A percentile compares a stretch with the other conserved stretches of the same genome.
Evolutionary conservation across 2,888 invertebrate genomes (phyloP).

Genomic region (Cataglyphis albicans): DNA sequence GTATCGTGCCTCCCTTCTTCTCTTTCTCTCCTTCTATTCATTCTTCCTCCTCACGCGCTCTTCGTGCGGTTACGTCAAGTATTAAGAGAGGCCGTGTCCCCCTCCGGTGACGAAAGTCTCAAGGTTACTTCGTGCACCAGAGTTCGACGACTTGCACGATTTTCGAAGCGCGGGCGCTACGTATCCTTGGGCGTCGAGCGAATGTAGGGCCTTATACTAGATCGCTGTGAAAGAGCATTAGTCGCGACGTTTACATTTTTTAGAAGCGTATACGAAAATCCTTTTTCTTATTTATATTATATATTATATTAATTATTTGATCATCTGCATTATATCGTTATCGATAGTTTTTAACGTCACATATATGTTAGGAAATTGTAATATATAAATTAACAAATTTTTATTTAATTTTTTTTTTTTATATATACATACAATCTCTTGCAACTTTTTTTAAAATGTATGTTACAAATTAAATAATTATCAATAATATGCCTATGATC

Average conservation of each 20-base stretch:
- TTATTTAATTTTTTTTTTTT: not conserved
- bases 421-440: not conserved
- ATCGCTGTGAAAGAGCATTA: not conserved
- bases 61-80: slow-evolving; percentile 76
- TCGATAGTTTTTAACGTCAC: not conserved
- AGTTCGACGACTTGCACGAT: slow-evolving; percentile 74
- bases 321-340: not conserved
- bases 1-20: slow-evolving; percentile 27
- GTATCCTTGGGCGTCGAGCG: slow-evolving; percentile 7
- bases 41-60: slow-evolving; percentile 47
- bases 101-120: slow-evolving; percentile 75
- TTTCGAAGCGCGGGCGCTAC: slow-evolving; percentile 61
- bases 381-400: slow-evolving; percentile 1
- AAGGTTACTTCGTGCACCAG: slow-evolving; percentile 72
- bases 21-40: not conserved
- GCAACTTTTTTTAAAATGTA: not conserved
- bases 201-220: not conserved
- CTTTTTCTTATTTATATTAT: not conserved
- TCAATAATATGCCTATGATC: not conserved
- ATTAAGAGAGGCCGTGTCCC: slow-evolving; percentile 72
- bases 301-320: not conserved
- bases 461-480: not conserved
- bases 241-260: not conserved
- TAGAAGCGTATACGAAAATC: not conserved
- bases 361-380: not conserved